These are phyloP conservation scores for Pristiophorus japonicus DNA, from an alignment of 2,113 vertebrate species.

Conservation along the genomic window DNA sequence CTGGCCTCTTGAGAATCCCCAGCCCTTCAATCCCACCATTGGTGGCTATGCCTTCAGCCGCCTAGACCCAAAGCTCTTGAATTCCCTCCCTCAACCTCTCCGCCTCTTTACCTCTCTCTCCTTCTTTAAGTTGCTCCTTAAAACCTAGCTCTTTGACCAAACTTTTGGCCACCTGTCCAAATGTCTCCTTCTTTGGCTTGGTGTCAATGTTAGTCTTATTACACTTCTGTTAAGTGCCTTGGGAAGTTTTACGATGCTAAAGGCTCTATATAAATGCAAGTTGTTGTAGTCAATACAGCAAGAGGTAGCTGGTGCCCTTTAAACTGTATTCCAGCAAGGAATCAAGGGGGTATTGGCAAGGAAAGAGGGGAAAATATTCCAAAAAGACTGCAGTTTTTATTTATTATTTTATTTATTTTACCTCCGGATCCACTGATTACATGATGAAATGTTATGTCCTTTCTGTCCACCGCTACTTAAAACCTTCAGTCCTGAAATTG, in stretches of 20 bases:
- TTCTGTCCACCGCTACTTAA: not conserved
- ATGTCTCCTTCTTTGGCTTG: not conserved
- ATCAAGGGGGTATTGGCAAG: not conserved
- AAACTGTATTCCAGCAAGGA: not conserved
- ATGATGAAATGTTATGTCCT: not conserved
- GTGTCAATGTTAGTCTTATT: not conserved
- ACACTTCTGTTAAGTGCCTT: not conserved
- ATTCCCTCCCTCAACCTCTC: not conserved
- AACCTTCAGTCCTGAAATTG: not conserved
- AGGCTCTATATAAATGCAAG: not conserved
- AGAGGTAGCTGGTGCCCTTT: not conserved
- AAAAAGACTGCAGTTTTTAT: not conserved
- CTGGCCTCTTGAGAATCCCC: not conserved
- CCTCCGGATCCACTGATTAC: not conserved
- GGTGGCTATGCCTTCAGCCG: not conserved
- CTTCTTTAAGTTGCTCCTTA: not conserved
- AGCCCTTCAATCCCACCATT: not conserved
- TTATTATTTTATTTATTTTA: not conserved
- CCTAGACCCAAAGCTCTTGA: not conserved
- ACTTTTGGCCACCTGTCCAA: not conserved
- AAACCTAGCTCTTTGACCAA: not conserved
- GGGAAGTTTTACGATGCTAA: not conserved
- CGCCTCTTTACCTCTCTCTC: not conserved
- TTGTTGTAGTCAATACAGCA: not conserved
- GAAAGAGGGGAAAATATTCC: not conserved